Evolutionary conservation across 2,113 vertebrate species (phyloP), one percentile per base, ranked within the genome.

Genomic region (Dascyllus trimaculatus): DNA sequence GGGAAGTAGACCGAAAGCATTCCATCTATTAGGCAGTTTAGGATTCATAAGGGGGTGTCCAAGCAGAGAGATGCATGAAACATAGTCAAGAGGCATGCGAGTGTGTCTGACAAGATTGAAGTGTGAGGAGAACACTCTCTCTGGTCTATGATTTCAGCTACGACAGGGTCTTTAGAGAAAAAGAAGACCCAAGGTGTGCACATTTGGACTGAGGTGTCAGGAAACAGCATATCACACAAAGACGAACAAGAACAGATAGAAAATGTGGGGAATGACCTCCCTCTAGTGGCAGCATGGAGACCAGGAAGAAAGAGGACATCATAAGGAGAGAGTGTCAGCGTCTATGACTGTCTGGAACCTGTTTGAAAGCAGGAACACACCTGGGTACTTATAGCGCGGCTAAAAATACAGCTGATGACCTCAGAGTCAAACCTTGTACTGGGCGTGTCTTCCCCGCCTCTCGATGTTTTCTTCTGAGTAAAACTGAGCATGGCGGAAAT

Each of bases 361-460:
- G 74, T 68, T 66, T 66, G 48, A 38, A 38, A 69, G 2, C 79
- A 57, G 75, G 54, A 87, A 82, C 25, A 71, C 72, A 86, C 75
- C 71, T 79, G 74, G 46, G 71, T 11, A 89, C 81, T 91, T 93
- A 91, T 90, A 93, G 78, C 0, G 6, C 0, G 4, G 63, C 90
- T 86, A 90, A 88, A 91, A 92, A 93, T 91, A 93, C 78, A 81
- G 59, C 51, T n/a, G 6, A 35, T 17, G 77, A 82, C 65, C 59
- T 74, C 3, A 13, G 11, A 60, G 61, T 18, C 54, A 51, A 60
- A 43, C n/a, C 25, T 51, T 15, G 6, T 4, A 14, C 1, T 8
- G 45, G 82, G 71, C 38, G 84, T 85, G 82, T 43, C 62, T 1
- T 7, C 21, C 29, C 62, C 15, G 1, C 71, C 70, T 18, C 4